These are phyloP conservation scores for Theretra japonica DNA, from an alignment of 2,888 invertebrate genomes.

Conservation along the genomic window DNA sequence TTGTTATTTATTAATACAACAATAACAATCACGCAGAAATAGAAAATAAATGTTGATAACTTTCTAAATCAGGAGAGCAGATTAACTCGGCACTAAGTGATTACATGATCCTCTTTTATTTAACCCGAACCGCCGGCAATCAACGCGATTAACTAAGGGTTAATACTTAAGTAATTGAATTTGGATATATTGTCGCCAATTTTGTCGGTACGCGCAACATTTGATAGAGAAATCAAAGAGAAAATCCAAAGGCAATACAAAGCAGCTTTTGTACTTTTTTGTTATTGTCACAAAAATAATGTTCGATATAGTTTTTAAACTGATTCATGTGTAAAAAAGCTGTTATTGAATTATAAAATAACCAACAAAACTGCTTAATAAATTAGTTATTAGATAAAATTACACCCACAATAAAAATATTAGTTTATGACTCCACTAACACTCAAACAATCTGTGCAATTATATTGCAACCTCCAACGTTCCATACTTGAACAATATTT, in stretches of 20 bases:
- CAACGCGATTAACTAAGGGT: slow-evolving; percentile 77
- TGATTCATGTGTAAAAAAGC: too few relatives aligned
- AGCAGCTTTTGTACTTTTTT: too few relatives aligned
- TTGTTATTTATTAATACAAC: background rate
- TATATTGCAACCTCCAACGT: background rate
- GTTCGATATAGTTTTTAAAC: too few relatives aligned
- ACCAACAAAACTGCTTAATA: background rate
- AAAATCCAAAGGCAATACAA: background rate
- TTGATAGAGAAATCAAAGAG: background rate
- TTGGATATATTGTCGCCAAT: slow-evolving; percentile 23
- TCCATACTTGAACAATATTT: slow-evolving; percentile 13
- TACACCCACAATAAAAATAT: too few relatives aligned
- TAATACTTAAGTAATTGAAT: slow-evolving; percentile 55
- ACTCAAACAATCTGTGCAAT: background rate
- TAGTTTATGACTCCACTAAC: background rate
- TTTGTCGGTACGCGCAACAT: background rate
- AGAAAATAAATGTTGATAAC: slow-evolving; percentile 34
- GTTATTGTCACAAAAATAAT: too few relatives aligned
- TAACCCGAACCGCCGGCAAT: slow-evolving; percentile 65
- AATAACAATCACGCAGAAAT: background rate
- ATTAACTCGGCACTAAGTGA: slow-evolving; percentile 70
- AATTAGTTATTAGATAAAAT: too few relatives aligned
- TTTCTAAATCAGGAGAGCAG: slow-evolving; percentile 51
- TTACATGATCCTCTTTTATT: slow-evolving; percentile 70
- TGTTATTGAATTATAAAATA: background rate